A percentile compares a stretch with the other conserved stretches of the same genome.
These are phyloP conservation scores for Scatophagus argus DNA, from an alignment of 2,113 vertebrate species.

Conservation along the genomic window DNA sequence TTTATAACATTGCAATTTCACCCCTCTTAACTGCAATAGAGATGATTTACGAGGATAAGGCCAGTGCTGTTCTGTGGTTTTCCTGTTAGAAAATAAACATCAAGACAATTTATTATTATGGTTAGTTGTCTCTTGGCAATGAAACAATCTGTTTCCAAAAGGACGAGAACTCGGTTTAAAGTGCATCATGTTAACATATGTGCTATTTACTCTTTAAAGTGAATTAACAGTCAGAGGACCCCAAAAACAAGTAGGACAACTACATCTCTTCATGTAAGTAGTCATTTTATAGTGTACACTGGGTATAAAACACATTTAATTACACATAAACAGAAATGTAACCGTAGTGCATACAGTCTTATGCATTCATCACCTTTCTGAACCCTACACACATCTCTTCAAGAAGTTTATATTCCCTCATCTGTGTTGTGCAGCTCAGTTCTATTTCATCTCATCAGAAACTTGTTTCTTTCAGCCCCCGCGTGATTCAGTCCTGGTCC, in stretches of 20 bases:
- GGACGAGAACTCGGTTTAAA: background rate
- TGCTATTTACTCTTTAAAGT: background rate
- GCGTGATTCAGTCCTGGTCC: background rate
- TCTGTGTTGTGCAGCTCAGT: background rate
- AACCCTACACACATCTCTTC: background rate
- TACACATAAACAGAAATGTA: constrained; percentile 27
- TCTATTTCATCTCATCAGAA: no score
- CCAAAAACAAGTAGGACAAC: background rate
- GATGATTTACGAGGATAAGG: no score
- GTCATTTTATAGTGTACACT: constrained; percentile 4
- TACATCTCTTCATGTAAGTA: background rate
- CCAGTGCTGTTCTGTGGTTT: no score
- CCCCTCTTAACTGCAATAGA: no score
- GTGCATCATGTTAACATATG: background rate
- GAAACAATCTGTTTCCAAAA: background rate
- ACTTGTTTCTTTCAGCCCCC: no score
- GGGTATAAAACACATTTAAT: constrained; percentile 48
- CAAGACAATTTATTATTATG: no score
- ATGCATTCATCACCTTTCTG: background rate
- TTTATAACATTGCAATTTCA: no score
- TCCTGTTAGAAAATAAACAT: no score
- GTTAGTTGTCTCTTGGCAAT: background rate
- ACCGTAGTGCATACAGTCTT: background rate
- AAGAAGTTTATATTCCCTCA: background rate
- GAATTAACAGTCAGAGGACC: background rate